Base-by-base conservation (phyloP, 92 coral and sea anemone genomes). In the Porites rus region DNA sequence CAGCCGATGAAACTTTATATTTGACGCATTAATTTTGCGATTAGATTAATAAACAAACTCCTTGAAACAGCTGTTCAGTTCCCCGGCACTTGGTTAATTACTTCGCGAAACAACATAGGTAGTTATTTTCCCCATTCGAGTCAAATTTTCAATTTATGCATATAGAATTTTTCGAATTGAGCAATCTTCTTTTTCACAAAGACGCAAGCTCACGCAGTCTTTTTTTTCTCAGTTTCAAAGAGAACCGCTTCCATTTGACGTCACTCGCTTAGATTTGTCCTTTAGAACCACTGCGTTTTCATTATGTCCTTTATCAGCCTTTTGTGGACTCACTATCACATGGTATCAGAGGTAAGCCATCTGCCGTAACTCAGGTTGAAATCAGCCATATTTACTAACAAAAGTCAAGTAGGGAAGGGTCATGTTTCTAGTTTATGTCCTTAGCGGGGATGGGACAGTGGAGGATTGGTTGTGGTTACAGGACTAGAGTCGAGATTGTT, bases 241-340 rank as follows among this genome's bases (percentile, higher is more conserved):
- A 70, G 72, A 31, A 53, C 73, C 80, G 73, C 25, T 31, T 73
- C 61, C 65, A 74, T 74, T 79, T 73, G 87, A 74, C 80, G 87
- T 74, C 80, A 83, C 52, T 50, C 18, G 80, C 31, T 1, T 7
- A 61, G 13, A 83, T 72, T 21, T 73, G 53, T 25, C 73, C 73
- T 73, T 72, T 10, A 51, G 3, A 83, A 74, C 14, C 80, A 74
- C 79, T 72, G 70, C 62, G 16, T 71, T 74, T 28, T 50, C 80
- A 83, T 11, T 73, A 83, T 83, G 80, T 51, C 63, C 54, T 83
- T 83, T 72, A 83, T 83, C 87, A 21, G 22, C 62, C 73, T 58
- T 73, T 72, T 60, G 78, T 83, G 73, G 76, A 60, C 51, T 65
- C 46, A 38, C 46, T 38, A 38, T 38, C 46, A 38, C 16, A 50